Base-by-base conservation (phyloP, 2,888 invertebrate species). In the Chrysolina haemoptera region DNA sequence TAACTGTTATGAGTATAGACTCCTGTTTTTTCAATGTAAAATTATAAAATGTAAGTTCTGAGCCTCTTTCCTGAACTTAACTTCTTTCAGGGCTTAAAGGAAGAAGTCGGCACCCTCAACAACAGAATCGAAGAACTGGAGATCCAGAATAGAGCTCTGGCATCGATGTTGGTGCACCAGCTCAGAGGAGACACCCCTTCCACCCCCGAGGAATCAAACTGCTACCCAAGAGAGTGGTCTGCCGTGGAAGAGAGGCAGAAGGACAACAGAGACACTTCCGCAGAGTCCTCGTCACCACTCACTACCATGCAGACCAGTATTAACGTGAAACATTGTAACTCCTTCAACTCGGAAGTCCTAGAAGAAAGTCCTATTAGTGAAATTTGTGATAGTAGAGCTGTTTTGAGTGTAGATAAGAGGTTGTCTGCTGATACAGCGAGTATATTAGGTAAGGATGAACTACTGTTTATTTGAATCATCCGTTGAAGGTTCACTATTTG, bases 111-210 rank as follows among this genome's bases (percentile, higher is more conserved):
- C 71, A 92, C 92, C 76, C 89, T 95, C 16, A 93, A 94, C 83
- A 90, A 91, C 75, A 91, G 93, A 75, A 94, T 95, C 63, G 92
- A 93, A 79, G 95, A 95, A 85, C 89, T 95, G 79, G 95, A 95
- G 87, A 90, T 92, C 41, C 95, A 95, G 86, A 96, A 96, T 88
- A 89, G 92, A 71, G 92, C 93, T 40, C 89, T 96, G 74, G 94
- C 93, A 79, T 90, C 93, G 10, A 89, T 94, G 80, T 88, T 94
- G 76, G 91, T 93, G 74, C 92, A 94, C 72, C 92, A 92, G 84
- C 87, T 92, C 77, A 88, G 91, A 12, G 90, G 84, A 22, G 86
- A 86, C 27, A 80, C 81, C 55, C 79, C 81, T 20, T 66, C 68
- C 2, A 62, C 76, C 16, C 74, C 80, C 8, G 64, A 73, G 12